Percentiles rank a stretch among this genome's conserved stretches.
Conservation (phyloP, 2,888 invertebrate genomes). For the Latheticus oryzae region DNA sequence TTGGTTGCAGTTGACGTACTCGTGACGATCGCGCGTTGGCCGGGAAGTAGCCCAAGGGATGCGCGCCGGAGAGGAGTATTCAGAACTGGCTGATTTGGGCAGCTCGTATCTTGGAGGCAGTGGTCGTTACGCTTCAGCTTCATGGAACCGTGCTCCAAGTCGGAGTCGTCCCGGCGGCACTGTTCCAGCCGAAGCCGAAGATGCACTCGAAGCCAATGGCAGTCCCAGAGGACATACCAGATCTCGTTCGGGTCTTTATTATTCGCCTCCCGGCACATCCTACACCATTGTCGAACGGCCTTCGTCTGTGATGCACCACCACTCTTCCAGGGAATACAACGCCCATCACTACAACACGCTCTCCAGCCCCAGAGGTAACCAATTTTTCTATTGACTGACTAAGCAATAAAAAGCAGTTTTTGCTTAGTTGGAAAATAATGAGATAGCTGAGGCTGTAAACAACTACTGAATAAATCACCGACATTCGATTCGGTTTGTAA, state of each 20-base stretch:
- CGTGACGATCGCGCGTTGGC: slow-evolving; percentile 62
- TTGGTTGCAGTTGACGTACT: slow-evolving; percentile 59
- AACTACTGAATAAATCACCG: too few species aligned
- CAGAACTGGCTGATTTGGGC: slow-evolving; percentile 65
- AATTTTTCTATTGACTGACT: too few species aligned
- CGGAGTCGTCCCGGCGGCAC: slow-evolving; percentile 64
- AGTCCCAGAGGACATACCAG: slow-evolving; percentile 65
- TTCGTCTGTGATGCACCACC: slow-evolving; percentile 74
- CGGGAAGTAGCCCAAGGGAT: slow-evolving; percentile 57
- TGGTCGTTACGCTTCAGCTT: slow-evolving; percentile 59
- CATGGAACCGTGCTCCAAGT: slow-evolving; percentile 64
- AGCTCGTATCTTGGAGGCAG: slow-evolving; percentile 60
- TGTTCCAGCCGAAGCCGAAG: slow-evolving; percentile 71
- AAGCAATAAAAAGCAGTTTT: too few species aligned
- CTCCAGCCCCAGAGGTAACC: slow-evolving; percentile 61
- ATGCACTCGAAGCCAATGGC: slow-evolving; percentile 69
- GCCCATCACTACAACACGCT: slow-evolving; percentile 64
- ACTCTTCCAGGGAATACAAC: slow-evolving; percentile 60
- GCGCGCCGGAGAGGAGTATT: slow-evolving; percentile 64
- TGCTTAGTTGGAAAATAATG: too few species aligned
- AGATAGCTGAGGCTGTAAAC: too few species aligned
- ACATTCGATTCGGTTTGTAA: too few species aligned
- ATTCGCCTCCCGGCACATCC: slow-evolving; percentile 89
- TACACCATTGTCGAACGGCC: slow-evolving; percentile 89
- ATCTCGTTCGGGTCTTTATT: slow-evolving; percentile 79